Base-by-base conservation (phyloP, 2,888 invertebrate genomes). In the Tolmerus cingulatus region DNA sequence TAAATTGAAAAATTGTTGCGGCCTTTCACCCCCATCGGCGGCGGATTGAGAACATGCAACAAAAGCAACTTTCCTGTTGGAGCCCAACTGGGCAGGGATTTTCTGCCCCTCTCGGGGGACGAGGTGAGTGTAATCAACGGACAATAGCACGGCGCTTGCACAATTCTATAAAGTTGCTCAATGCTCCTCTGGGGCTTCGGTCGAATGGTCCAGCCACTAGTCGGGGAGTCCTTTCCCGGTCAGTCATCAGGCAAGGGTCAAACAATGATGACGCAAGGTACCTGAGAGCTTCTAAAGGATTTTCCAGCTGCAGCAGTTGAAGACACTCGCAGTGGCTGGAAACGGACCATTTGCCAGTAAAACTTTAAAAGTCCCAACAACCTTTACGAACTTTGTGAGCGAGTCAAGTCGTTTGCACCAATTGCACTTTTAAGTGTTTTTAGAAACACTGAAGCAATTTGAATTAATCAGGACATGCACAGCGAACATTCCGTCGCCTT, bases 1-100 rank as follows among this genome's bases (percentile, higher is more conserved):
- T 86, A 86, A 76, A 86, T 86, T 86, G 86, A 86, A 86, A 86
- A 86, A 86, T 86, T 77, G 76, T 46, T 76, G 51, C 23, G 23
- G n/a, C 74, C 66, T 76, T 76, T 12, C 76, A 51, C 51, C 23
- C 66, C n/a, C 12, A n/a, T 55, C 66, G 3, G 0, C 12, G 23
- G n/a, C 30, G 9, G 9, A 23, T 66, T 12, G 66, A 27, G 66
- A 27, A 3, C 23, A 23, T 66, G 19, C 66, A 23, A 27, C 66
- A 27, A 27, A 66, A 51, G 19, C 12, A 66, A 66, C 23, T 8
- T 23, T 51, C 9, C 14, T 9, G 23, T 23, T 66, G 66, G 66
- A 9, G 27, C 9, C 66, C 27, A 27, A 66, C 27, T 66, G 66
- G 23, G 12, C 7, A 5, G 66, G 66, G 27, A 12, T 4, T 14